Percentiles rank a stretch among this genome's conserved stretches.
Conservation (phyloP, 2,797 vertebrate species). For the Poecilia wingei region DNA sequence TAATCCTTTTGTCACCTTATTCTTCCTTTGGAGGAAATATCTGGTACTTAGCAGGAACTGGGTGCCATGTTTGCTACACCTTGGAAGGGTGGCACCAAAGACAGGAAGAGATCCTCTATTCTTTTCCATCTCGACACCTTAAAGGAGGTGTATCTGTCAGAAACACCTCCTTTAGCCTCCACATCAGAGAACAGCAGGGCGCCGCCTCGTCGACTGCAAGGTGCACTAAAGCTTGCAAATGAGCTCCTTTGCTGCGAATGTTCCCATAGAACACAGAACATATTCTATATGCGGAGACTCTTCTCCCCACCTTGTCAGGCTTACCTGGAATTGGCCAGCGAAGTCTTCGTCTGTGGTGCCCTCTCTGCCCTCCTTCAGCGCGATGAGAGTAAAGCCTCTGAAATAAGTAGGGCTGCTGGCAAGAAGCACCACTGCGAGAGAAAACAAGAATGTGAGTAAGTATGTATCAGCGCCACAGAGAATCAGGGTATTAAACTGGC, state of each 20-base stretch:
- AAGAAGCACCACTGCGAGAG: conserved; percentile 86
- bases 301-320: conserved; percentile 29
- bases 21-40: conserved; percentile 32
- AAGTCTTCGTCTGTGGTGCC: conserved; percentile 91
- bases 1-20: conserved; percentile 10
- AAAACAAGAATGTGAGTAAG: conserved; percentile 10
- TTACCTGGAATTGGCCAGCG: conserved; percentile 93
- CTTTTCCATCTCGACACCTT: conserved; percentile 23
- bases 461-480: conserved; percentile 6
- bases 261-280: conserved; percentile 12
- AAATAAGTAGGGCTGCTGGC: conserved; percentile 93
- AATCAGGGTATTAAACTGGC: conserved; percentile 13
- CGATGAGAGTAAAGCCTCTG: conserved; percentile 93
- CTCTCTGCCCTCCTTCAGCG: conserved; percentile 92
- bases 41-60: conserved; percentile 27
- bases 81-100: conserved; percentile 27
- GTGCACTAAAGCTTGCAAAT: conserved; percentile 38
- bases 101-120: conserved; percentile 13
- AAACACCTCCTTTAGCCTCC: conserved; percentile 44
- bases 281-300: conserved; percentile 5
- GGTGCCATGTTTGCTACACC: conserved; percentile 27
- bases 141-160: conserved; percentile 30
- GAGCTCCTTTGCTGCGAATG: conserved; percentile 13
- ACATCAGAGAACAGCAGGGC: conserved; percentile 31
- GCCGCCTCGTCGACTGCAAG: conserved; percentile 19